A percentile compares a stretch with the other conserved stretches of the same genome.
Conservation (phyloP, 2,113 vertebrate species). For the Petromus typicus region DNA sequence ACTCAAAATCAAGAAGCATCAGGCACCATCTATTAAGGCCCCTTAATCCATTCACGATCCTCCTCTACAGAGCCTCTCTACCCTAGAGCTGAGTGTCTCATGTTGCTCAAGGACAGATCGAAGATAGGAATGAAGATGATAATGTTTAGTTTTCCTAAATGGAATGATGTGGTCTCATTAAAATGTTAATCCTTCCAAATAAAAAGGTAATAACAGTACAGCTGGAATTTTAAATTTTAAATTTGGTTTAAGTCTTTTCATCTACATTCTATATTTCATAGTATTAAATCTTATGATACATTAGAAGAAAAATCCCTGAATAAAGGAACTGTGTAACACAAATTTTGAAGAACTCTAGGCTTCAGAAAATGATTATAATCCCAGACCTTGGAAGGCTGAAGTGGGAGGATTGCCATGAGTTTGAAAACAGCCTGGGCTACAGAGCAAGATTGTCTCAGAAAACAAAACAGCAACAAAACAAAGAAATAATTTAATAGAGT, state of each 20-base stretch:
- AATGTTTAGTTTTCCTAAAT: neutral
- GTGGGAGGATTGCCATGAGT: neutral
- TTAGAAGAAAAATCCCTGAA: conserved; percentile 22
- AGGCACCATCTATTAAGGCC: neutral
- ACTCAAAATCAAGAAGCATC: too few relatives aligned
- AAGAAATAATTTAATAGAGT: neutral
- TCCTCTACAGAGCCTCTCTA: neutral
- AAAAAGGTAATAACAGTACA: neutral
- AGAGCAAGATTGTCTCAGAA: neutral
- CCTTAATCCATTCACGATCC: neutral
- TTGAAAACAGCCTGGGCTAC: neutral
- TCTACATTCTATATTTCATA: conserved; percentile 32
- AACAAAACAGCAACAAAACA: neutral
- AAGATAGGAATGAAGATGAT: neutral
- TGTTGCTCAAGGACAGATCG: neutral
- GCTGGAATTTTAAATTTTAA: conserved; percentile 37
- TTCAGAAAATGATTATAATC: neutral
- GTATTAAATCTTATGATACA: neutral
- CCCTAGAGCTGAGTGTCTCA: neutral
- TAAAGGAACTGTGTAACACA: neutral
- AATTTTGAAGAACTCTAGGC: neutral
- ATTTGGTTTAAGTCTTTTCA: neutral
- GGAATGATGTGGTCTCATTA: neutral
- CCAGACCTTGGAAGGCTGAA: neutral
- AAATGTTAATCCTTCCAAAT: conserved; percentile 40